A percentile compares a stretch with the other conserved stretches of the same genome.
Conservation (phyloP, 2,888 invertebrate species). For the Rhimphoctona megacephalus region DNA sequence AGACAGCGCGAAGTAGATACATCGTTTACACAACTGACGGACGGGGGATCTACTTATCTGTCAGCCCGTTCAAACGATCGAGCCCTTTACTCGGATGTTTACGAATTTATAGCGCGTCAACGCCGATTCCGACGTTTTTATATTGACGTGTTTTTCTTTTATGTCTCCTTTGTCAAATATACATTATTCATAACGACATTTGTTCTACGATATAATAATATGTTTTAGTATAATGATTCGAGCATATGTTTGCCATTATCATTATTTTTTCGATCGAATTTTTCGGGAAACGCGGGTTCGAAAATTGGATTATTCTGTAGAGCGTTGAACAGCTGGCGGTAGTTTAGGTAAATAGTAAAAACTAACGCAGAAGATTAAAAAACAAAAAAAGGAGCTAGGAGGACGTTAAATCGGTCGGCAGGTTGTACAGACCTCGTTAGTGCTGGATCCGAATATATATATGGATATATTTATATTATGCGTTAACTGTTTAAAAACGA, state of each 20-base stretch:
- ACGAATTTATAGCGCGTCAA: conserved; percentile 60
- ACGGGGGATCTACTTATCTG: conserved; percentile 66
- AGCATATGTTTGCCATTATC: conserved; percentile 44
- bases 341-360: conserved; percentile 42
- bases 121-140: conserved; percentile 50
- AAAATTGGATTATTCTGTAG: conserved; percentile 39
- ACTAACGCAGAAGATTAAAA: conserved; percentile 23
- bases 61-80: conserved; percentile 65
- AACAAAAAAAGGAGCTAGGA: conserved; percentile 7
- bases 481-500: not conserved
- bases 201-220: conserved; percentile 65
- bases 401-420: conserved; percentile 44
- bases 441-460: not conserved
- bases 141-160: conserved; percentile 16
- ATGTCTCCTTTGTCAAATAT: conserved; percentile 21
- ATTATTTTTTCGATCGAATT: conserved; percentile 42
- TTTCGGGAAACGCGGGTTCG: conserved; percentile 23
- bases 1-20: conserved; percentile 65
- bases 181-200: conserved; percentile 62
- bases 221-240: conserved; percentile 45
- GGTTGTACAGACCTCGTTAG: conserved; percentile 29
- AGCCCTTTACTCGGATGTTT: conserved; percentile 58
- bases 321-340: conserved; percentile 57
- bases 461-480: not conserved
- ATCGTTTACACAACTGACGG: conserved; percentile 68